Evolutionary conservation across 2,113 vertebrate species (phyloP), one percentile per base, ranked within the genome.

Genomic region (Neolamprologus falcicula): DNA sequence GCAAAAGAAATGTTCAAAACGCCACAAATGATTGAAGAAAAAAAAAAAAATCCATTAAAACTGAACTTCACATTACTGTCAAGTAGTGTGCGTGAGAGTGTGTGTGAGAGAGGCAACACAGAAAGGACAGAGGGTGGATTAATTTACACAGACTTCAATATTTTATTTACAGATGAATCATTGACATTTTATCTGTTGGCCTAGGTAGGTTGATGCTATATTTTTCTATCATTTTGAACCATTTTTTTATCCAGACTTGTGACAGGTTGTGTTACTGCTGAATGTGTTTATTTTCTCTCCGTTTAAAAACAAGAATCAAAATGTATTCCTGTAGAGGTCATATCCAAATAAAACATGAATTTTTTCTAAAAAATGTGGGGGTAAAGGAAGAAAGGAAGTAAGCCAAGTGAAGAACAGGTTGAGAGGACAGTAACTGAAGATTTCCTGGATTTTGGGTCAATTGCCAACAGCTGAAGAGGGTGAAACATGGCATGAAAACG

Each of bases 61-160:
- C n/a, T 28, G 4, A 86, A 45, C 7, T 7, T 52, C 19, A 45
- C 14, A 57, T 87, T 37, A 21, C 73, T 83, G 17, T 13, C 45
- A 31, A 3, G 33, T 10, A 26, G 61, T 28, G 5, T 4, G 37
- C 2, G 3, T 66, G 61, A 26, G 26, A 26, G 61, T 26, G 5
- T 4, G 37, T 1, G 3, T 66, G 31, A 26, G 26, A 31, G 7
- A 79, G 26, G 28, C 16, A 35, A 82, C 28, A 93, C 76, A 91
- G 9, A 89, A 66, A 86, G 19, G 28, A 92, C 26, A 83, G 24
- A 2, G 33, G 61, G 13, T 28, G 55, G 42, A 82, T 97, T 97
- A 98, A 98, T 99, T 98, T 99, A 99, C 98, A 99, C 98, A 98
- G 97, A 99, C 95, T 98, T 99, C 98, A 98, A 98, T 98, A 98